A percentile compares a stretch with the other conserved stretches of the same genome.
phyloP scores from a whole-genome alignment of 2,888 invertebrate species.

The Acrobasis consociella region DNA sequence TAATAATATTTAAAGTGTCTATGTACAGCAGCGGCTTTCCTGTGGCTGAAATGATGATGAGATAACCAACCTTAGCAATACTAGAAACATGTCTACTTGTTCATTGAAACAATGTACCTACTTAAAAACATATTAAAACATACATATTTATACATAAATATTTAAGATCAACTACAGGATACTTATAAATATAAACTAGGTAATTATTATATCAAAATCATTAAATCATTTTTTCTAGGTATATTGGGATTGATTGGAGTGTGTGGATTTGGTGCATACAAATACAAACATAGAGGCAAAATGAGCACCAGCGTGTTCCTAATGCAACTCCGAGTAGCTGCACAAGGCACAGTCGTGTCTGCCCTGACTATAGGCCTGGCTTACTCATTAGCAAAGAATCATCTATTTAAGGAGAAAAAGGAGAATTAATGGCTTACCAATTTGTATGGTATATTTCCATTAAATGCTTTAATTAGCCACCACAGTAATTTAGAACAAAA shows the following conservation, averaged over 20 bases:
- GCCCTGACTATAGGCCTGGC: constrained; percentile 88
- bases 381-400: constrained; percentile 85
- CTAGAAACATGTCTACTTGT: too few relatives aligned
- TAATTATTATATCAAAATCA: not conserved
- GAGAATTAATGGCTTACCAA: constrained; percentile 34
- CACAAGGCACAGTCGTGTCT: constrained; percentile 92
- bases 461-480: not conserved
- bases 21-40: too few relatives aligned
- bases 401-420: constrained; percentile 64
- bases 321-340: constrained; percentile 93
- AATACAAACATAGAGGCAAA: constrained; percentile 87
- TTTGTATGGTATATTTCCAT: not conserved
- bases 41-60: too few relatives aligned
- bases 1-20: too few relatives aligned
- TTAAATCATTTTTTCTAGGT: constrained; percentile 77
- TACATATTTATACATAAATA: too few relatives aligned
- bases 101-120: too few relatives aligned
- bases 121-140: too few relatives aligned
- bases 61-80: too few relatives aligned
- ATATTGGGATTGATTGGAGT: constrained; percentile 86
- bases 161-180: too few relatives aligned
- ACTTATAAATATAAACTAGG: too few relatives aligned
- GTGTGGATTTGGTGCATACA: constrained; percentile 87
- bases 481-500: not conserved
- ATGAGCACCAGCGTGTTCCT: constrained; percentile 92